Conservation (phyloP, 2,888 invertebrate species). For the Augochlorella aurata region DNA sequence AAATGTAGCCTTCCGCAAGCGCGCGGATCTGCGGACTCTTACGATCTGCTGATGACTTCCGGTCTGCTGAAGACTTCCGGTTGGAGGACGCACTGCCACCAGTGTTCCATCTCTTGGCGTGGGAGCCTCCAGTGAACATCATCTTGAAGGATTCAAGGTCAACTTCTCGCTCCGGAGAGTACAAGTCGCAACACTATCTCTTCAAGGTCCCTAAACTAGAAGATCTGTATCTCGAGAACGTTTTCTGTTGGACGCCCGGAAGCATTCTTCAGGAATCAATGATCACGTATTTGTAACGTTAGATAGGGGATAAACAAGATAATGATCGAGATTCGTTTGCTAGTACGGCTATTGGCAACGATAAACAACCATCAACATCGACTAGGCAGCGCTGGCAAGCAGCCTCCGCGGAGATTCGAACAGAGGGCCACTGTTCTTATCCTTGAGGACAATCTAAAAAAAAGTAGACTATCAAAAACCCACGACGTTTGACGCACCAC, state of each 20-base stretch:
- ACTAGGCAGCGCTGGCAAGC: conserved; percentile 18
- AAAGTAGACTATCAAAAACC: conserved; percentile 25
- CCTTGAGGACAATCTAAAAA: conserved; percentile 23
- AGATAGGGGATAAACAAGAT: neutral
- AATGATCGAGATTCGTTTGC: neutral
- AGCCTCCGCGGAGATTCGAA: conserved; percentile 3
- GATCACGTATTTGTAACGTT: too few relatives aligned
- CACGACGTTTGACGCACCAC: neutral
- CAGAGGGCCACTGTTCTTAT: conserved; percentile 3
- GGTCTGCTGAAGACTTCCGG: conserved; percentile 72
- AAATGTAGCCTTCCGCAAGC: conserved; percentile 77
- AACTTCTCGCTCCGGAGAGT: neutral
- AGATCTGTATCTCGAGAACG: conserved; percentile 29
- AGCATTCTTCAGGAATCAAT: conserved; percentile 8
- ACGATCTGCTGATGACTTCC: conserved; percentile 73
- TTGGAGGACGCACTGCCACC: conserved; percentile 63
- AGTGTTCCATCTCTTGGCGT: conserved; percentile 84
- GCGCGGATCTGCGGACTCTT: conserved; percentile 66
- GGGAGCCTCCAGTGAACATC: conserved; percentile 88
- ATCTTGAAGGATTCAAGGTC: conserved; percentile 80
- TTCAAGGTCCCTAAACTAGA: neutral
- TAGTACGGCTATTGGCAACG: neutral
- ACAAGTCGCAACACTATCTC: too few relatives aligned
- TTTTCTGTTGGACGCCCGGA: conserved; percentile 15
- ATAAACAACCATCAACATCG: neutral